These are phyloP conservation scores for Hozukius guyotensis DNA, from an alignment of 2,797 vertebrate genomes.

Conservation along the genomic window DNA sequence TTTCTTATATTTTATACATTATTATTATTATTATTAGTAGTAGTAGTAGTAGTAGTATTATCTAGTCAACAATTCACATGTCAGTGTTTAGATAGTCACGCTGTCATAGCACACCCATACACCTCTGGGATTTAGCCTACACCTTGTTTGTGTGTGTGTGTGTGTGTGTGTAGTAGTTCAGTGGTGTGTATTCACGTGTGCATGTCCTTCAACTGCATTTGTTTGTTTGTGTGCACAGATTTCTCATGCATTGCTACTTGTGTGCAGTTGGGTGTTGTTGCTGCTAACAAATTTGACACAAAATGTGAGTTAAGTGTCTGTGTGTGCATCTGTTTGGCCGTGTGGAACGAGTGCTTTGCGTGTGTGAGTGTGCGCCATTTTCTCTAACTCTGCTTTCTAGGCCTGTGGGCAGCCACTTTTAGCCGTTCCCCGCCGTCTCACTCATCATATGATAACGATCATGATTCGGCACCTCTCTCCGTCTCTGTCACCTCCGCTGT, in stretches of 20 bases:
- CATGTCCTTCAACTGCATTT: neutral
- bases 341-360: conserved; percentile 26
- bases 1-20: too few relatives aligned
- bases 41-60: too few relatives aligned
- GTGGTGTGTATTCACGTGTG: neutral
- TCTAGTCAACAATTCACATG: neutral
- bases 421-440: conserved; percentile 13
- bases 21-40: too few relatives aligned
- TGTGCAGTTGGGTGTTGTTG: conserved; percentile 12
- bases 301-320: conserved; percentile 1
- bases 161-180: neutral
- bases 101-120: neutral
- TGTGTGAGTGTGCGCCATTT: conserved; percentile 9
- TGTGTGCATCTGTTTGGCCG: conserved; percentile 11
- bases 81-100: neutral
- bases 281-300: neutral
- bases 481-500: conserved; percentile 4
- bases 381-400: conserved; percentile 22
- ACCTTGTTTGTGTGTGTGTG: neutral
- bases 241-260: neutral
- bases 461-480: conserved; percentile 8
- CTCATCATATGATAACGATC: conserved; percentile 58
- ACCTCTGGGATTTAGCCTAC: too few relatives aligned
- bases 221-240: neutral
- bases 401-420: conserved; percentile 18